These are phyloP conservation scores for Rhipidura dahli DNA, from an alignment of 2,113 vertebrate genomes.

Conservation along the genomic window DNA sequence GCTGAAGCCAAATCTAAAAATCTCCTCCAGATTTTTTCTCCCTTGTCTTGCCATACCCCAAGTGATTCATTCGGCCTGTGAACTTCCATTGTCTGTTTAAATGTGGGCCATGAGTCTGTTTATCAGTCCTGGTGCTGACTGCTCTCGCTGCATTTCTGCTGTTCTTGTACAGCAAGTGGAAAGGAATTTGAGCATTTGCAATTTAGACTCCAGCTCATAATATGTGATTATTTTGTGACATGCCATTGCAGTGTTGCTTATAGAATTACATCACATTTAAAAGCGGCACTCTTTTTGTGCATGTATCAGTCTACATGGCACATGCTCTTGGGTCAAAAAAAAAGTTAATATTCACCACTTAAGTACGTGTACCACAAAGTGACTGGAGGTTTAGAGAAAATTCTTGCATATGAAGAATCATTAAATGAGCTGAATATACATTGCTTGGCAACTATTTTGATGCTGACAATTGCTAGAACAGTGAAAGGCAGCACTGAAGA, in stretches of 20 bases:
- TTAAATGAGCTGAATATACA: background rate
- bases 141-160: conserved; percentile 2
- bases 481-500: background rate
- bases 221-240: background rate
- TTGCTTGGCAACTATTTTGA: background rate
- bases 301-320: accelerated
- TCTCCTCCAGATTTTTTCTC: background rate
- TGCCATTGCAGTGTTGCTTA: background rate
- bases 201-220: background rate
- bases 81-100: background rate
- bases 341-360: background rate
- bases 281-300: background rate
- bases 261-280: background rate
- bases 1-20: background rate
- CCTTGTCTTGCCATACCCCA: background rate
- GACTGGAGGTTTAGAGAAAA: background rate
- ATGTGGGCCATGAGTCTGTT: background rate
- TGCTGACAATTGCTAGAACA: background rate
- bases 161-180: background rate
- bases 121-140: background rate
- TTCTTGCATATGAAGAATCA: background rate
- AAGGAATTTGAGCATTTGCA: background rate
- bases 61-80: background rate
- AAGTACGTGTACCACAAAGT: background rate
- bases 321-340: background rate